Percentiles rank a stretch among this genome's conserved stretches.
Conservation (phyloP, 2,888 invertebrate species). For the Malacosoma neustria region DNA sequence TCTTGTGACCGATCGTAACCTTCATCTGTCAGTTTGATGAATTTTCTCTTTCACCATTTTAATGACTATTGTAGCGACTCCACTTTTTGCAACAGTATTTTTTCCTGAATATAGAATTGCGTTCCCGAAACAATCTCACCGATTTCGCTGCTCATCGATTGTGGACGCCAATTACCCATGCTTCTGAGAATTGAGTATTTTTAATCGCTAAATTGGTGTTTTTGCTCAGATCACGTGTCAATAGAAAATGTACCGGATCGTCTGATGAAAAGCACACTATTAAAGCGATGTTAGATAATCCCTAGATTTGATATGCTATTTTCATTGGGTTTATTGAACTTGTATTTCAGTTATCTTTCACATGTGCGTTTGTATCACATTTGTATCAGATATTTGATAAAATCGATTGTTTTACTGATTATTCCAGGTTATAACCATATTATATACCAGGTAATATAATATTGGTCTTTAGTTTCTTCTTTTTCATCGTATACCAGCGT, state of each 20-base stretch:
- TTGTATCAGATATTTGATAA: too few relatives aligned
- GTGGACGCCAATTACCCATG: conserved; percentile 7
- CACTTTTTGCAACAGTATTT: background rate
- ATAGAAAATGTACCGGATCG: conserved; percentile 14
- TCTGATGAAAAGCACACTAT: conserved; percentile 7
- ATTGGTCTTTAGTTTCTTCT: too few relatives aligned
- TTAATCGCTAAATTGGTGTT: background rate
- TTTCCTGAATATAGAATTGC: background rate
- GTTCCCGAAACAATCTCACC: background rate
- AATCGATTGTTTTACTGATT: too few relatives aligned
- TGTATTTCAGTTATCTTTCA: too few relatives aligned
- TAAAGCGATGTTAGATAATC: conserved; percentile 7
- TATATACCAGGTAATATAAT: too few relatives aligned
- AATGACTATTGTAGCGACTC: background rate
- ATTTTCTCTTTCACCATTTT: background rate
- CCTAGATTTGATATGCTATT: conserved; percentile 23
- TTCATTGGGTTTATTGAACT: conserved; percentile 46
- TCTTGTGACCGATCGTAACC: background rate
- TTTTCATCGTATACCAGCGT: too few relatives aligned
- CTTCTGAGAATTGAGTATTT: background rate
- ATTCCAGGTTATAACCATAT: too few relatives aligned
- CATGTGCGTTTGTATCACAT: too few relatives aligned
- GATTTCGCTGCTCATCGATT: conserved; percentile 1
- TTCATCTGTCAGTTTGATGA: background rate
- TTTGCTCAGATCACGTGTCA: conserved; percentile 4